A percentile compares a stretch with the other conserved stretches of the same genome.
These are phyloP conservation scores for Drosophila anomelani DNA, from an alignment of 2,888 invertebrate species.

Conservation along the genomic window DNA sequence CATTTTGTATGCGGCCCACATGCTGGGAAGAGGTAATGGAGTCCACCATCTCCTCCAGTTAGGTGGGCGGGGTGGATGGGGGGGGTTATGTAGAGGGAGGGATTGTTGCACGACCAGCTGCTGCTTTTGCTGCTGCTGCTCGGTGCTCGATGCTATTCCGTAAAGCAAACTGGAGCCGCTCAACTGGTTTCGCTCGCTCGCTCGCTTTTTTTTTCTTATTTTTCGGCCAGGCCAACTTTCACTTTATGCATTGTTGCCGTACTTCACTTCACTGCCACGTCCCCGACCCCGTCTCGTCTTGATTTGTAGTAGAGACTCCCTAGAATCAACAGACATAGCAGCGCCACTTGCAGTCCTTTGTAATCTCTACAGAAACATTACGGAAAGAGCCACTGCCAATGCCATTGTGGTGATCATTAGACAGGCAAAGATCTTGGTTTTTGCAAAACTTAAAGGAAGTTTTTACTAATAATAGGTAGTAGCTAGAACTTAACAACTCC, in stretches of 20 bases:
- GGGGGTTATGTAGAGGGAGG: background rate
- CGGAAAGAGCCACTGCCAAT: background rate
- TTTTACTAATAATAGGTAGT: background rate
- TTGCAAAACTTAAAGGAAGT: background rate
- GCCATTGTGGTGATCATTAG: background rate
- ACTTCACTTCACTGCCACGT: slow-evolving; percentile 52
- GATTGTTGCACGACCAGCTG: slow-evolving; percentile 70
- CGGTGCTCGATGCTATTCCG: slow-evolving; percentile 10
- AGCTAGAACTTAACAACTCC: background rate
- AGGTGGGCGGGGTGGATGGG: no score
- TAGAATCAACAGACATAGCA: background rate
- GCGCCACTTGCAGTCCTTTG: background rate
- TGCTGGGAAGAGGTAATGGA: slow-evolving; percentile 87
- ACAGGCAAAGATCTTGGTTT: background rate
- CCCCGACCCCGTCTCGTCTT: background rate
- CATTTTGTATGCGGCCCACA: slow-evolving; percentile 88
- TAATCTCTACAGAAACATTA: background rate
- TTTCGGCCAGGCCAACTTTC: slow-evolving; percentile 70
- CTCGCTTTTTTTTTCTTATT: slow-evolving; percentile 18
- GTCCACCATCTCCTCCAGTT: slow-evolving; percentile 1
- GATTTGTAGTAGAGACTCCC: background rate
- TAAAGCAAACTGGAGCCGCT: slow-evolving; percentile 53
- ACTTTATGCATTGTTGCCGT: slow-evolving; percentile 72
- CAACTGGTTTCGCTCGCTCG: slow-evolving; percentile 61
- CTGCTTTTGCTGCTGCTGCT: slow-evolving; percentile 37